Evolutionary conservation across 2,888 invertebrate genomes (phyloP).

Genomic region (Magallana nippona): DNA sequence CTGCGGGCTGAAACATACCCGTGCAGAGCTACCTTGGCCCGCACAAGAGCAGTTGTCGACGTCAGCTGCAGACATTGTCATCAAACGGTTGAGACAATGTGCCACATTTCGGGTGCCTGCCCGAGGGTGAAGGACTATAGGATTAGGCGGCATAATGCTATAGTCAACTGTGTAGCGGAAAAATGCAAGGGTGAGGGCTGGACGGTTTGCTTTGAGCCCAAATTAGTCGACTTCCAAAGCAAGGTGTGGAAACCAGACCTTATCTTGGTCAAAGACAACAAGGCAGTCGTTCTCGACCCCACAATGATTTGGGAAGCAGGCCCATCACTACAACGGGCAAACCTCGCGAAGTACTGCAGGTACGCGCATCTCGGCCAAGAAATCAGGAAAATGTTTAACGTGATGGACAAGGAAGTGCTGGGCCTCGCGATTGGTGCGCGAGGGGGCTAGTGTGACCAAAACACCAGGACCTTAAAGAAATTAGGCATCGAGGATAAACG

Average conservation of each 20-base stretch:
- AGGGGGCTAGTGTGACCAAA: conserved; percentile 32
- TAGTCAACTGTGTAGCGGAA: neutral
- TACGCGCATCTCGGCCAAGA: neutral
- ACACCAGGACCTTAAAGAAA: neutral
- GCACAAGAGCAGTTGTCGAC: neutral
- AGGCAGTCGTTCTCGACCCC: conserved; percentile 36
- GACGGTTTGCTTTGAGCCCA: conserved; percentile 24
- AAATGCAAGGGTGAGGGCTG: conserved; percentile 24
- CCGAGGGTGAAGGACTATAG: conserved; percentile 39
- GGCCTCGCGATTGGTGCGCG: conserved; percentile 23
- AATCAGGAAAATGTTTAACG: neutral
- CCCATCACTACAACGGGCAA: neutral
- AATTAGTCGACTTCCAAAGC: neutral
- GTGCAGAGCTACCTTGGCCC: conserved; percentile 16
- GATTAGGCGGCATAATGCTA: conserved; percentile 46
- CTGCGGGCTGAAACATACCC: conserved; percentile 43
- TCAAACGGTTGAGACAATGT: conserved; percentile 40
- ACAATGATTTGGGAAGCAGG: too few species aligned
- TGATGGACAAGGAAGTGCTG: neutral
- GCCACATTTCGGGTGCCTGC: conserved; percentile 48
- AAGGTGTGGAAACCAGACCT: neutral
- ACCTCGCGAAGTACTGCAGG: conserved; percentile 27
- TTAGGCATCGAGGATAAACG: conserved; percentile 39
- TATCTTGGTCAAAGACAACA: neutral
- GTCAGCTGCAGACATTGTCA: conserved; percentile 34